Conservation (phyloP, 2,113 vertebrate species). For the Pseudopipra pipra region DNA sequence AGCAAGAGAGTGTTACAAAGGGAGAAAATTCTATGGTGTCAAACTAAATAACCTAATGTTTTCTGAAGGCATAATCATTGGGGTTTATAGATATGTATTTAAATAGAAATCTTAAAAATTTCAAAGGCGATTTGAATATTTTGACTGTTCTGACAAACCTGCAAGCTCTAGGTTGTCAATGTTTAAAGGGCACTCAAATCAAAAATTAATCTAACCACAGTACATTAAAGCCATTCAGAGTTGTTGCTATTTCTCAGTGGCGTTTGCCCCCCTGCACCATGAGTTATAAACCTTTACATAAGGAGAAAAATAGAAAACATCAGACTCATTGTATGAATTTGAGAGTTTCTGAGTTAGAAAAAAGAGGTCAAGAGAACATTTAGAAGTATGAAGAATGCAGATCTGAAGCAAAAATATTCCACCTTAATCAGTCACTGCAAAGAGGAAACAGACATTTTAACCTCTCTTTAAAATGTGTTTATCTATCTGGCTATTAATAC, state of each 20-base stretch:
- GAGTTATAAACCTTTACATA: not conserved
- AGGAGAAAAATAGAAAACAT: not conserved
- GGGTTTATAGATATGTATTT: not conserved
- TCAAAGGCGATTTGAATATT: not conserved
- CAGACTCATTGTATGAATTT: not conserved
- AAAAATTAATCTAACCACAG: not conserved
- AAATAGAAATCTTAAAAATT: not conserved
- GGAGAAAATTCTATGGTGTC: rapidly evolving
- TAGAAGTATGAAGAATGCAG: conserved; percentile 32
- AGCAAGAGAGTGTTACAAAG: not conserved
- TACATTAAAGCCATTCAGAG: not conserved
- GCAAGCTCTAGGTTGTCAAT: not conserved
- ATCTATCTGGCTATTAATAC: conserved; percentile 52
- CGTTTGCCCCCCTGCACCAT: not conserved
- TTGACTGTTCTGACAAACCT: not conserved
- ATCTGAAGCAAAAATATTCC: not conserved
- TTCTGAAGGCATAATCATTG: not conserved
- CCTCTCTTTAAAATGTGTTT: conserved; percentile 43
- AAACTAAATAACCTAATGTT: not conserved
- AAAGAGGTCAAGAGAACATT: not conserved
- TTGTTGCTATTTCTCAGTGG: not conserved
- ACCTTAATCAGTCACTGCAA: conserved; percentile 6
- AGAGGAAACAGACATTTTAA: conserved; percentile 43
- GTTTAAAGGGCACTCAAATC: not conserved
- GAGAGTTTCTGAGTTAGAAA: not conserved